These are phyloP conservation scores for Hafferia zeledoni DNA, from an alignment of 2,797 vertebrate species.

Conservation along the genomic window DNA sequence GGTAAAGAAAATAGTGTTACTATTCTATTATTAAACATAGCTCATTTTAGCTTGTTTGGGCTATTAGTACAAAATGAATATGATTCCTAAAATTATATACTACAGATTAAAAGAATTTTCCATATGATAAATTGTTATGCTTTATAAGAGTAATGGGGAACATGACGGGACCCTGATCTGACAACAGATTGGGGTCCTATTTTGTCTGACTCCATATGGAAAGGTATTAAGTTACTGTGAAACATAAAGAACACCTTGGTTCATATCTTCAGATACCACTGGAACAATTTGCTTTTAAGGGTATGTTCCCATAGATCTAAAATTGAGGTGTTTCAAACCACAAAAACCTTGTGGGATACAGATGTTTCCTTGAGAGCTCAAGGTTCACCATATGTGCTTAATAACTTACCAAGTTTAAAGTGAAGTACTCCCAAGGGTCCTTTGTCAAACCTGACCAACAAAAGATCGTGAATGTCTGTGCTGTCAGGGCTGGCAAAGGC, in stretches of 20 bases:
- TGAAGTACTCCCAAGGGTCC: constrained; percentile 88
- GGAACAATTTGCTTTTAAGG: neutral
- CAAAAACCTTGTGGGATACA: neutral
- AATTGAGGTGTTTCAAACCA: neutral
- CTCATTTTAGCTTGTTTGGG: neutral
- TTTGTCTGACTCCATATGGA: neutral
- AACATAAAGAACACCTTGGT: neutral
- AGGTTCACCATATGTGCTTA: neutral
- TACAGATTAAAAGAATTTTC: neutral
- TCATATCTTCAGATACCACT: neutral
- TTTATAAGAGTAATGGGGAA: neutral
- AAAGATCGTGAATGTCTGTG: constrained; percentile 75
- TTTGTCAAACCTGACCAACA: constrained; percentile 86
- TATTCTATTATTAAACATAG: neutral
- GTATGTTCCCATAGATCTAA: neutral
- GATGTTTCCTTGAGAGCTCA: neutral
- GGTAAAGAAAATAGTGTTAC: neutral
- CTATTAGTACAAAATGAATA: neutral
- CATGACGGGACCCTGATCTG: neutral
- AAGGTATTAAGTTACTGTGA: neutral
- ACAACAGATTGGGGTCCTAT: fast-evolving
- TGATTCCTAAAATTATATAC: neutral
- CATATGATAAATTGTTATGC: neutral
- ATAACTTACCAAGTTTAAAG: constrained; percentile 87
- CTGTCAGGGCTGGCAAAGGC: constrained; percentile 33